Conservation (phyloP, 2,797 vertebrate genomes). For the Oreonectes daqikongensis region DNA sequence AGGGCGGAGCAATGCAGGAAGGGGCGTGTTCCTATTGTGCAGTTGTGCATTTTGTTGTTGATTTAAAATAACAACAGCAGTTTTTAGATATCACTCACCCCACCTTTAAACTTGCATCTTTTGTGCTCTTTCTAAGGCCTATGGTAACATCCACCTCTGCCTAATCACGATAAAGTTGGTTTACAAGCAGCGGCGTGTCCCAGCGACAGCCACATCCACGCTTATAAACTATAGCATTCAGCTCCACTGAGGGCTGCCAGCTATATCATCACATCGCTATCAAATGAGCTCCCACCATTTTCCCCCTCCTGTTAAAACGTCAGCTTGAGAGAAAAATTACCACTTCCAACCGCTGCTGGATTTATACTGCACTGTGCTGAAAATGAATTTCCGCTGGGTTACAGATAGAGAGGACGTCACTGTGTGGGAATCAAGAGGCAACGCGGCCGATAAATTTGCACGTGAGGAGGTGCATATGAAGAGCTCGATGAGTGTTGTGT, state of each 20-base stretch:
- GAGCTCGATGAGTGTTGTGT: conserved; percentile 29
- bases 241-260: conserved; percentile 61
- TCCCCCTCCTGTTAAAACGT: conserved; percentile 58
- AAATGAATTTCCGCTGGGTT: conserved; percentile 61
- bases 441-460: conserved; percentile 44
- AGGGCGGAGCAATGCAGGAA: too few relatives aligned
- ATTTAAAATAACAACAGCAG: too few relatives aligned
- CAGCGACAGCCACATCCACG: conserved; percentile 54
- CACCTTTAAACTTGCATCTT: too few relatives aligned
- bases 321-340: conserved; percentile 71
- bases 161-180: conserved; percentile 64
- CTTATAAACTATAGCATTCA: conserved; percentile 72
- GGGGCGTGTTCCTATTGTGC: too few relatives aligned
- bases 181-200: conserved; percentile 59
- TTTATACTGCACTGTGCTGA: conserved; percentile 61
- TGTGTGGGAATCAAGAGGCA: conserved; percentile 58
- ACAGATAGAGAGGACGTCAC: conserved; percentile 61
- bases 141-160: conserved; percentile 1
- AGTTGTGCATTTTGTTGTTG: too few relatives aligned
- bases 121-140: too few relatives aligned
- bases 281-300: conserved; percentile 56
- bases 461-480: conserved; percentile 32
- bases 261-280: conserved; percentile 67
- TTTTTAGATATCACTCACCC: too few relatives aligned
- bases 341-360: conserved; percentile 68